Conservation (phyloP, 2,888 invertebrate genomes). For the Caenorhabditis doughertyi region DNA sequence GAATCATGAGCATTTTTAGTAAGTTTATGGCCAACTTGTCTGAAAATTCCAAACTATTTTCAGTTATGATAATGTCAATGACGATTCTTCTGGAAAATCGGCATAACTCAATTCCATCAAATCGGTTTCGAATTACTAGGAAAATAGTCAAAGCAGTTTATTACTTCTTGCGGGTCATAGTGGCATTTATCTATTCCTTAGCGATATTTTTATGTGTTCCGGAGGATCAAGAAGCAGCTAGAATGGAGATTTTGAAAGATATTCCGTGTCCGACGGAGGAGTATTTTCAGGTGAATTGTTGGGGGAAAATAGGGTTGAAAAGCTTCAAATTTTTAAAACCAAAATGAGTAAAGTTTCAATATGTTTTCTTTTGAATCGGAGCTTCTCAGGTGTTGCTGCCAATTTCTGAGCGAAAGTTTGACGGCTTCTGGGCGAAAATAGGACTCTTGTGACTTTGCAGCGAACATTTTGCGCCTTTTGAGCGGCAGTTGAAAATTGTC, state of each 20-base stretch:
- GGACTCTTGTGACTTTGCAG: no score
- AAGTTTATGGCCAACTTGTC: not conserved
- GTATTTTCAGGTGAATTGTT: constrained; percentile 31
- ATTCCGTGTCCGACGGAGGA: constrained; percentile 44
- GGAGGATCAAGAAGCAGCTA: constrained; percentile 30
- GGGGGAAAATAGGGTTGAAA: no score
- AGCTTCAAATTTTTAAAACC: no score
- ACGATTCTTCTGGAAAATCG: constrained; percentile 51
- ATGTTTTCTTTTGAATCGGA: no score
- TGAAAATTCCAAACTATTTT: not conserved
- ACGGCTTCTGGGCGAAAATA: no score
- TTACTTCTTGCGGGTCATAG: constrained; percentile 9
- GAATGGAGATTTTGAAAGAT: constrained; percentile 25
- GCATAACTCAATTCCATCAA: constrained; percentile 51
- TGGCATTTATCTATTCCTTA: constrained; percentile 7
- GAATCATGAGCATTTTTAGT: constrained; percentile 37
- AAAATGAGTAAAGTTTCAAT: no score
- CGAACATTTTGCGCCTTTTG: no score
- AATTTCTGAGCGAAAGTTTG: no score
- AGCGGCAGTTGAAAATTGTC: no score
- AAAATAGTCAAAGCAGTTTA: constrained; percentile 9
- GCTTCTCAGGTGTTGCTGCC: no score
- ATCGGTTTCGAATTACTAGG: constrained; percentile 24
- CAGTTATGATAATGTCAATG: constrained; percentile 53
- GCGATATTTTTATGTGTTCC: constrained; percentile 40